Base-by-base conservation (phyloP, 1,140 invertebrate species). In the Venustaconcha ellipsiformis region DNA sequence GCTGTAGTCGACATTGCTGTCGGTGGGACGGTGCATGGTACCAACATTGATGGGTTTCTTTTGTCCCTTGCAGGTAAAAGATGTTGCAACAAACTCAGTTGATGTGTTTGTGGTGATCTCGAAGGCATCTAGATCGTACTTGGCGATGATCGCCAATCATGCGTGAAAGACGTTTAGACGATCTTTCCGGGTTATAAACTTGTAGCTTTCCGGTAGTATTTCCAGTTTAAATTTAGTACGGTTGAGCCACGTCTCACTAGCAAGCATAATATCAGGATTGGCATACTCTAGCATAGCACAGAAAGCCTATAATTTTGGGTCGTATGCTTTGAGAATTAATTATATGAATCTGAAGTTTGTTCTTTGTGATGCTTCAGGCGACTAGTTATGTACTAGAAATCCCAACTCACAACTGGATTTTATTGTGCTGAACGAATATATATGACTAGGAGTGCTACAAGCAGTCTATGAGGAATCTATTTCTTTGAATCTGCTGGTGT, bases 201-300 rank as follows among this genome's bases (percentile, higher is more conserved):
- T 26, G 26, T 30, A 30, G 26, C 26, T 30, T 30, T 30, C 26
- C 26, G 26, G 26, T 30, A 30, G 1, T 30, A 70, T 30, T 60
- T 70, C 37, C 17, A 26, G 17, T 70, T 70, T 58, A 20, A 58
- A 26, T 18, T 57, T 59, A 0, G 26, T 20, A 20, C 48, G 15
- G 8, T 69, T 14, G 48, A 69, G 67, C 67, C 67, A 69, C 8
- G 68, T 70, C 23, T 70, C 68, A 13, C 57, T 59, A 18, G 68
- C 68, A 30, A 30, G 26, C 4, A 30, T 30, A 30, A 30, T 30
- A 30, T 30, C 26, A 30, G 26, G 26, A 30, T 60, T 26, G 5
- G 26, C 26, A 13, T 70, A 55, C 57, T 59, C 68, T 18, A 70
- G 58, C 13, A 59, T 26, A 23, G 57, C 37, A 57, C 57, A 70